These are phyloP conservation scores for Holocentrus rufus DNA, from an alignment of 2,797 vertebrate genomes.

Conservation along the genomic window DNA sequence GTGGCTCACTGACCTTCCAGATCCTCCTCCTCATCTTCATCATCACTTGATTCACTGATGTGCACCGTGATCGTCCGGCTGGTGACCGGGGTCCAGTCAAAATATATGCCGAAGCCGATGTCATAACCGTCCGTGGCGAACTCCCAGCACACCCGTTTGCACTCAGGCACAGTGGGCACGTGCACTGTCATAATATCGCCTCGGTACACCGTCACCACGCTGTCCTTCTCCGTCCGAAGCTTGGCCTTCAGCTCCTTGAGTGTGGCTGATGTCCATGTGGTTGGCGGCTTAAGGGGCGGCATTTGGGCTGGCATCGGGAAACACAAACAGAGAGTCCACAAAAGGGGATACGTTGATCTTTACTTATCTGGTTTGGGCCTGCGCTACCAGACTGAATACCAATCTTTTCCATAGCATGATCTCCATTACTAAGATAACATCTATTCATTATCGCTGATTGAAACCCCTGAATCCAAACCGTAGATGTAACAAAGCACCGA, in stretches of 20 bases:
- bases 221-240: conserved; percentile 90
- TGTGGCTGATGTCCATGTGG: conserved; percentile 91
- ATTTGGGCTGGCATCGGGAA: conserved; percentile 81
- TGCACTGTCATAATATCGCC: conserved; percentile 96
- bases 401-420: neutral
- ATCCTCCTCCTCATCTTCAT: conserved; percentile 96
- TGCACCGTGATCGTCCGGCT: conserved; percentile 95
- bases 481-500: conserved; percentile 49
- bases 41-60: conserved; percentile 97
- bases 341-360: neutral
- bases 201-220: conserved; percentile 91
- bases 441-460: neutral
- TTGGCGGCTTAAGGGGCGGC: conserved; percentile 87
- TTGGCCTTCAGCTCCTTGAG: conserved; percentile 94
- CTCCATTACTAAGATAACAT: no score
- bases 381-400: neutral
- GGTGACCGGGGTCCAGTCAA: conserved; percentile 95
- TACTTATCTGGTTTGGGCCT: neutral
- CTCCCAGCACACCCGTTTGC: conserved; percentile 96
- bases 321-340: conserved; percentile 4
- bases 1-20: conserved; percentile 89
- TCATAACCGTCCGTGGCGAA: conserved; percentile 97
- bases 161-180: conserved; percentile 93
- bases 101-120: conserved; percentile 97
- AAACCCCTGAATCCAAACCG: conserved; percentile 14